Evolutionary conservation across 2,113 vertebrate species (phyloP), one percentile per base, ranked within the genome.

Genomic region (Microcebus griseorufus): DNA sequence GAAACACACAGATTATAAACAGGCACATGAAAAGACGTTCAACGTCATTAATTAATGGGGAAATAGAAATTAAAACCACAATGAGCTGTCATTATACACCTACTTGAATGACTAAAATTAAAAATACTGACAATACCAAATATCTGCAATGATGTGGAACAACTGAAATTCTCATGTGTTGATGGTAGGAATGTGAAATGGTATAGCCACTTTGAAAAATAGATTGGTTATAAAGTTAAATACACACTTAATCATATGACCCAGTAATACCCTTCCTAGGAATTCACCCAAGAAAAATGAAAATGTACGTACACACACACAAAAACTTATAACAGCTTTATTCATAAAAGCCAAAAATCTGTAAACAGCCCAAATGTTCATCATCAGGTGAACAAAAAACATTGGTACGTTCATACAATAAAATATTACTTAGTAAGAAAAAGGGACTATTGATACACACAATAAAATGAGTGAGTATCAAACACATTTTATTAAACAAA

Each of bases 291-390:
- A 70, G 27, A 88, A 39, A 91, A 95, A 67, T 80, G 14, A 67
- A 87, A 94, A 72, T 37, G 6, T 72, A 45, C 23, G 39, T 39
- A 58, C 37, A 65, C 64, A 45, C 42, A 75, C 27, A 75, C 32
- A 6, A 27, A 23, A 13, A 53, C 58, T 79, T 29, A 67, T 6
- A n/a, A 27, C 1, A 90, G 12, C 20, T 84, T 83, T 80, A 58
- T 53, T 76, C 39, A 72, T 32, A 76, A 76, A 91, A 70, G n/a
- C 25, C 17, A 37, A 88, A 79, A 62, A 11, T 76, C 45, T 70
- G 22, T 76, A 67, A 92, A 86, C 12, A 37, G 69, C 10, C 7
- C 60, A 96, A 93, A 55, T 70, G 14, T 81, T 78, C 81, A 96
- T 34, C 60, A 78, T 48, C 9, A 72, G 32, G 7, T 27, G 8